Percentiles rank a stretch among this genome's conserved stretches.
Conservation (phyloP, 2,888 invertebrate genomes). For the Amphipyra tragopoginis region DNA sequence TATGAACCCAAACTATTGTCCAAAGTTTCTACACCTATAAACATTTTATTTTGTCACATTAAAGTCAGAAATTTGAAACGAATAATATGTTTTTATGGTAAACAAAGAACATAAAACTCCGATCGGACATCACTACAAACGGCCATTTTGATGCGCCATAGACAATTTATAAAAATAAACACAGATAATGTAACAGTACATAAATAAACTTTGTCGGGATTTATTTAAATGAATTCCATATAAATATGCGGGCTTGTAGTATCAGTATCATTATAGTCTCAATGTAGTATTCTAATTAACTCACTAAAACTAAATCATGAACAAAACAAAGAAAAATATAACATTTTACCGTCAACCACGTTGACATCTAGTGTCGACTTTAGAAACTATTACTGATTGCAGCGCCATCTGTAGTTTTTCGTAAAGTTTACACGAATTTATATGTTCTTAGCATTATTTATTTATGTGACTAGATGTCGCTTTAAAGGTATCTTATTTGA, state of each 20-base stretch:
- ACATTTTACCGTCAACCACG: no score
- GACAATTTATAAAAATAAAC: slow-evolving; percentile 67
- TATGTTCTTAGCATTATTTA: neutral
- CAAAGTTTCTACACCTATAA: slow-evolving; percentile 81
- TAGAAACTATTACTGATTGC: no score
- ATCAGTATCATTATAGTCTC: no score
- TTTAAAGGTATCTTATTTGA: neutral
- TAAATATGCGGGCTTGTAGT: no score
- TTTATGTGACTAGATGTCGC: slow-evolving; percentile 21
- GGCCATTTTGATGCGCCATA: slow-evolving; percentile 88
- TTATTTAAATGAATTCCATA: neutral
- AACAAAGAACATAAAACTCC: slow-evolving; percentile 88
- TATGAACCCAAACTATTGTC: slow-evolving; percentile 80
- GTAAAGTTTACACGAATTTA: no score
- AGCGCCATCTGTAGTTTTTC: slow-evolving; percentile 21
- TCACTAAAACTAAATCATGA: no score
- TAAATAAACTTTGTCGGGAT: neutral
- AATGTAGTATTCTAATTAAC: no score
- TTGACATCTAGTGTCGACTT: no score
- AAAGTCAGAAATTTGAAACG: slow-evolving; percentile 78
- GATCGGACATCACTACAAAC: slow-evolving; percentile 85
- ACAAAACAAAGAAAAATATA: no score
- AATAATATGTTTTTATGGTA: slow-evolving; percentile 83
- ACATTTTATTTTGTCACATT: slow-evolving; percentile 87
- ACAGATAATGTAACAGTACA: slow-evolving; percentile 41